phyloP scores from a whole-genome alignment of 2,113 vertebrate species.

The Enhydra lutris region DNA sequence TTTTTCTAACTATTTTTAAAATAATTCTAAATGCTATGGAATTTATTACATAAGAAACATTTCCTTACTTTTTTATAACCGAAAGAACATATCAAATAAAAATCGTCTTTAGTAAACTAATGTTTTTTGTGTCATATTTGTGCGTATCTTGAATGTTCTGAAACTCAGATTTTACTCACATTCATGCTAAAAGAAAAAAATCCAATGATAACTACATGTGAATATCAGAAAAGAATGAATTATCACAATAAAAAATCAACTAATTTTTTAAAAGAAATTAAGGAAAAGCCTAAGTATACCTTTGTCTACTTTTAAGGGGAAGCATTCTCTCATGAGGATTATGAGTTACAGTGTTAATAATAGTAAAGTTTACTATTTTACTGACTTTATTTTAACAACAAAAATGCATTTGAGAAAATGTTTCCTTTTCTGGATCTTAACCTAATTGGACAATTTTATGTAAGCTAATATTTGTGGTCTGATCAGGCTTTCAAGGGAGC shows the following conservation, averaged over 20 bases:
- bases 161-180: not conserved
- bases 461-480: slow-evolving; percentile 74
- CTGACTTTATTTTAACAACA: slow-evolving; percentile 60
- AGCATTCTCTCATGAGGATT: slow-evolving; percentile 11
- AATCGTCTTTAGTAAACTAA: not conserved
- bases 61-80: not conserved
- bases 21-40: not conserved
- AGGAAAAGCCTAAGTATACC: not conserved
- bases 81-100: not conserved
- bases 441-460: slow-evolving; percentile 77
- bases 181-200: not conserved
- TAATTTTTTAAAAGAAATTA: not conserved
- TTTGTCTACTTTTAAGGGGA: not conserved
- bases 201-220: not conserved
- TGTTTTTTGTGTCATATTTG: not conserved
- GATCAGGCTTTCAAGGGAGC: slow-evolving; percentile 77
- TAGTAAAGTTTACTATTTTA: slow-evolving; percentile 64
- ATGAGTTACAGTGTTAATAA: slow-evolving; percentile 69
- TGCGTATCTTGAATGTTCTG: not conserved
- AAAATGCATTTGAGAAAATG: slow-evolving; percentile 67
- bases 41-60: not conserved
- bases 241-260: not conserved
- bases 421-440: slow-evolving; percentile 57
- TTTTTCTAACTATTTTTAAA: not conserved
- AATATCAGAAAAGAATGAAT: not conserved